These are phyloP conservation scores for Chrysolina americana DNA, from an alignment of 2,888 invertebrate genomes.

Conservation along the genomic window DNA sequence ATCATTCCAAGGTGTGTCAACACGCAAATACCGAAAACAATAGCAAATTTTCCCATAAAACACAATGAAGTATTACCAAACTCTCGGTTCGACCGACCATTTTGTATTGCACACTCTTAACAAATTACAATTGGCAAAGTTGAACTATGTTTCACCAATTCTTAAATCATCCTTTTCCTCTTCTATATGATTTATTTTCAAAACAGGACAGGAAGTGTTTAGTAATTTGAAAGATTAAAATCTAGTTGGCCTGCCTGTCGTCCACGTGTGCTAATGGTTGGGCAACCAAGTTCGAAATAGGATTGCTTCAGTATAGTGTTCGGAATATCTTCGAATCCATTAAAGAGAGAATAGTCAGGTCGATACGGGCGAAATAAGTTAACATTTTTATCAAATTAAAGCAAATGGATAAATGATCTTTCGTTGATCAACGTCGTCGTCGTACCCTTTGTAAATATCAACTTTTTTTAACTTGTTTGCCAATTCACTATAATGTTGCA, in stretches of 20 bases:
- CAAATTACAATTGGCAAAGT: constrained; percentile 7
- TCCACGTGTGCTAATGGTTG: constrained; percentile 29
- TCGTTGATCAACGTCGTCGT: too few species aligned
- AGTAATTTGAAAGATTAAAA: constrained; percentile 34
- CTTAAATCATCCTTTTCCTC: constrained; percentile 29
- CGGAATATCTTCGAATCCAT: constrained; percentile 20
- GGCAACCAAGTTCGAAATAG: constrained; percentile 26
- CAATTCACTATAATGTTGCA: too few species aligned
- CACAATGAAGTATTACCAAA: constrained; percentile 19
- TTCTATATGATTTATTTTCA: constrained; percentile 6
- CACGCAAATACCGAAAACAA: constrained; percentile 27
- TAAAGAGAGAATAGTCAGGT: constrained; percentile 6
- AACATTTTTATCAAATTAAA: neutral
- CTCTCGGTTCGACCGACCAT: neutral
- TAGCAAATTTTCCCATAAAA: constrained; percentile 24
- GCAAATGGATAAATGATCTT: neutral
- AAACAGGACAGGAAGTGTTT: constrained; percentile 32
- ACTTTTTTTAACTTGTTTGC: too few species aligned
- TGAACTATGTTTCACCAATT: constrained; percentile 21
- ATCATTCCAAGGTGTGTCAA: constrained; percentile 39
- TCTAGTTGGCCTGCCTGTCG: constrained; percentile 22
- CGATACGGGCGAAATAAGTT: neutral
- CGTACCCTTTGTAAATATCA: too few species aligned
- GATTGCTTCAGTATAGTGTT: constrained; percentile 29
- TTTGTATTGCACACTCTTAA: neutral